Evolutionary conservation across 2,113 vertebrate species (phyloP).

Genomic region (Peromyscus californicus): DNA sequence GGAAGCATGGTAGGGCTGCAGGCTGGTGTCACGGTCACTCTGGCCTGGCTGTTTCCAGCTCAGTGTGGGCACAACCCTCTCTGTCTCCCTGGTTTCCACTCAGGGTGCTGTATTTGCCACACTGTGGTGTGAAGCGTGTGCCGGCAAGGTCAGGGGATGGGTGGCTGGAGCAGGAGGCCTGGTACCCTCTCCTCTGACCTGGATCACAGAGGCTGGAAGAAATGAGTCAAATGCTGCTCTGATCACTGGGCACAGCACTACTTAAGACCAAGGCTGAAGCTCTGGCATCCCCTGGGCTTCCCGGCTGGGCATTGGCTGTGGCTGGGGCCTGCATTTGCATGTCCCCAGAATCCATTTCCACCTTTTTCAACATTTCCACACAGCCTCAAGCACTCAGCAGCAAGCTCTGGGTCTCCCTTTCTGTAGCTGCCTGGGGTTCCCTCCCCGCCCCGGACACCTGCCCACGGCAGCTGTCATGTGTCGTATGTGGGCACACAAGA

Average conservation of each 20-base stretch:
- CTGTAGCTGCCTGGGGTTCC: background rate
- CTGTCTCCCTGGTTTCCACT: background rate
- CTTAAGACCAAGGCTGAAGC: background rate
- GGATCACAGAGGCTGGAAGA: slow-evolving; percentile 31
- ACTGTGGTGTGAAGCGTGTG: background rate
- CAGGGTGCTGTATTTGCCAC: background rate
- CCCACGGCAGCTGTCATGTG: background rate
- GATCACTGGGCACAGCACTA: background rate
- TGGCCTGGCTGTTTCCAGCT: background rate
- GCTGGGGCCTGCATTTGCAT: background rate
- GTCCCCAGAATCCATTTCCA: background rate
- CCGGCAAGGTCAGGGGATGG: too few relatives aligned
- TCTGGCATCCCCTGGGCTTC: background rate
- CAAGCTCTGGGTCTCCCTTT: too few relatives aligned
- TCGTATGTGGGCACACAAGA: background rate
- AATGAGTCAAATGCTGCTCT: background rate
- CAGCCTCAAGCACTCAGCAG: background rate
- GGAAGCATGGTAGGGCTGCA: too few relatives aligned
- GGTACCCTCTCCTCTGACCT: background rate
- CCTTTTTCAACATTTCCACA: background rate
- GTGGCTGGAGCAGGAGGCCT: fast-evolving
- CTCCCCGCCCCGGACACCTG: background rate
- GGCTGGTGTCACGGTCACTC: background rate
- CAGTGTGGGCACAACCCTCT: background rate
- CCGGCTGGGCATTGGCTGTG: background rate